Base-by-base conservation (phyloP, 2,888 invertebrate genomes). In the Leucophora obtusa region DNA sequence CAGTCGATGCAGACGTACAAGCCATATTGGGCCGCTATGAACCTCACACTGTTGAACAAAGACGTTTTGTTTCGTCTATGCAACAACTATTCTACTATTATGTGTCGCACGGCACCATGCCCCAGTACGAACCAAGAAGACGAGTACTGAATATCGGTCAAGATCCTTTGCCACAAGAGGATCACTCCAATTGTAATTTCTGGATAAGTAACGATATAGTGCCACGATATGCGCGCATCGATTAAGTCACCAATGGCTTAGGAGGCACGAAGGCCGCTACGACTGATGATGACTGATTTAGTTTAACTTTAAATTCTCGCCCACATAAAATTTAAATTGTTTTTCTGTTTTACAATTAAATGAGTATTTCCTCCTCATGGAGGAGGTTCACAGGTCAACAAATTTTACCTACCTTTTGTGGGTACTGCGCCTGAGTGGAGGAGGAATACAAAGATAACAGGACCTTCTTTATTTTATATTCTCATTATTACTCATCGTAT, bases 1-100 rank as follows among this genome's bases (percentile, higher is more conserved):
- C 91, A 15, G 91, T 92, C 0, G 93, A 94, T 86, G 92, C 94
- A 1, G 97, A 97, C 87, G 92, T 95, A 0, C 93, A 93, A 68
- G 96, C 96, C 0, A 96, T 97, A 83, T 92, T 97, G 58, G 96
- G 95, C 0, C 92, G 93, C 14, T 95, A 94, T 84, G 93, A 94
- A 78, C 93, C 94, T 0, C 93, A 93, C 84, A 93, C 93, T 50
- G 93, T 94, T 0, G 94, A 94, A 85, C 95, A 96, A 87, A 92
- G 94, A 53, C 92, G 94, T 17, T 96, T 93, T 87, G 93, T 95
- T 84, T 93, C 94, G 0, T 94, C 96, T 11, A 95, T 96, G 92
- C 96, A 96, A 86, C 93, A 94, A 82, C 90, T 96, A 35, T 97
- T 97, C 89, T 96, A 96, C 89, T 93, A 95, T 85, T 97, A 93